Evolutionary conservation across 2,888 invertebrate species (phyloP).

Genomic region (Hemaris fuciformis): DNA sequence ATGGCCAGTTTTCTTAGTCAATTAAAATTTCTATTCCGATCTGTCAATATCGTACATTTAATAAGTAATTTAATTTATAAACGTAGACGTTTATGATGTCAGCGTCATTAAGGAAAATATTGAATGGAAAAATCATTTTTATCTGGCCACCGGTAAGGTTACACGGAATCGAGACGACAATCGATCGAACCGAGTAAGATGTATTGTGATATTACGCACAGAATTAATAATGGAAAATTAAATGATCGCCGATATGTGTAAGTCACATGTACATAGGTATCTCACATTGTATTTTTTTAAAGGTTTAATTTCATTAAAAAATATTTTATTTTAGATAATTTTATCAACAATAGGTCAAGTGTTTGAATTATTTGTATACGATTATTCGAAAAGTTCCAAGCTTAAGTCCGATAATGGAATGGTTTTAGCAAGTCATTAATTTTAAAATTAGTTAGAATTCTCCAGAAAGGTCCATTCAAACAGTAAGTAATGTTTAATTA

Average conservation of each 20-base stretch:
- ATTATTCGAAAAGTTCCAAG: neutral
- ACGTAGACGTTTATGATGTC: neutral
- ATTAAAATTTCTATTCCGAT: neutral
- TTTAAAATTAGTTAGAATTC: neutral
- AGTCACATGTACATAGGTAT: neutral
- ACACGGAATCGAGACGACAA: neutral
- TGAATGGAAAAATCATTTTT: slow-evolving; percentile 1
- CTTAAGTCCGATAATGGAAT: neutral
- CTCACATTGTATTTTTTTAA: no score
- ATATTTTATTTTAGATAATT: no score
- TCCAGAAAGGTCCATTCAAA: neutral
- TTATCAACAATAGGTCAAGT: no score
- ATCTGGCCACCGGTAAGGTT: neutral
- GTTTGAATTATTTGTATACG: neutral
- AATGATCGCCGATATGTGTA: neutral
- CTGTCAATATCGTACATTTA: neutral
- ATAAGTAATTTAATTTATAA: neutral
- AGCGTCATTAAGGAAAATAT: neutral
- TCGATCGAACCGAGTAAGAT: neutral
- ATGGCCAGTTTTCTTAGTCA: neutral
- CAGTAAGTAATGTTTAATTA: neutral
- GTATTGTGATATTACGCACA: neutral
- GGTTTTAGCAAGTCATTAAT: neutral
- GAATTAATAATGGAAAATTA: slow-evolving; percentile 2
- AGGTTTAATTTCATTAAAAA: no score